Evolutionary conservation across 2,113 vertebrate species (phyloP).

Genomic region (Falco punctatus): DNA sequence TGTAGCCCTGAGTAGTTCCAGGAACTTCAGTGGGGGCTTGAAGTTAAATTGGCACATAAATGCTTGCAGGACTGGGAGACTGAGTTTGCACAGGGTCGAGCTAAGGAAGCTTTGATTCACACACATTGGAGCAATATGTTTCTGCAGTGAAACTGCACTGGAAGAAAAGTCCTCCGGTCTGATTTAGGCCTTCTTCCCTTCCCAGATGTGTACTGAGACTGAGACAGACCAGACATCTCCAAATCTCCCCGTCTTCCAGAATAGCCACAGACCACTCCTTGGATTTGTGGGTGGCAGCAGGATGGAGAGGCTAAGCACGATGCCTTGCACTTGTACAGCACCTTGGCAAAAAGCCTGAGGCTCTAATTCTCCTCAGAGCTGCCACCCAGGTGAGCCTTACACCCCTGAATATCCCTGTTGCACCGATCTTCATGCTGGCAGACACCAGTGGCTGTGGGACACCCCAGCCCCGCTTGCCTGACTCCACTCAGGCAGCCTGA

Average conservation of each 20-base stretch:
- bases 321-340: neutral
- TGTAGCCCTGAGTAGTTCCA: slow-evolving; percentile 22
- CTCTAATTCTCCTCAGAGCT: neutral
- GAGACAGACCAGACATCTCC: neutral
- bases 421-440: neutral
- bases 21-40: neutral
- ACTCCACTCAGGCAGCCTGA: neutral
- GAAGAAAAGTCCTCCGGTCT: neutral
- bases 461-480: rapidly evolving
- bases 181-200: neutral
- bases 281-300: neutral
- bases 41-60: neutral
- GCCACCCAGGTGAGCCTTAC: neutral
- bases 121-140: neutral
- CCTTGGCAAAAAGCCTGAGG: neutral
- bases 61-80: neutral
- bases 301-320: neutral
- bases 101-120: neutral
- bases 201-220: neutral
- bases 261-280: neutral
- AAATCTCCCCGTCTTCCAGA: neutral
- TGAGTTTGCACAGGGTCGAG: neutral
- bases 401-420: neutral
- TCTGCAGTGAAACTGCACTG: neutral
- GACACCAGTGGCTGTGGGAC: neutral